phyloP scores from a whole-genome alignment of 2,797 vertebrate genomes.

The Taenioides sp. region DNA sequence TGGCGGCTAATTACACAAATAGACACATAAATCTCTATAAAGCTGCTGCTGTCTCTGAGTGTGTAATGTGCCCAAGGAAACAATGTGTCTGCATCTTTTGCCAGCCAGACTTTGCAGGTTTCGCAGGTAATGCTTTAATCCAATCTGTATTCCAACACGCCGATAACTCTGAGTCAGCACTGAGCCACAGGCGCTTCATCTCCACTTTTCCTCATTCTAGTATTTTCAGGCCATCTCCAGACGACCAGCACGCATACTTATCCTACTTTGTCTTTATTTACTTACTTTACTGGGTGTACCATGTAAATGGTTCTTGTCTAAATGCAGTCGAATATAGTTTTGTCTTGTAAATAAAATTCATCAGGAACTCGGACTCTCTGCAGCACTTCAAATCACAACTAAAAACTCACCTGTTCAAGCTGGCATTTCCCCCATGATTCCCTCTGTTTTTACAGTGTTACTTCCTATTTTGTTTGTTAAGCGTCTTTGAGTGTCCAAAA shows the following conservation, averaged over 20 bases:
- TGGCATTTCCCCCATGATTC: too few relatives aligned
- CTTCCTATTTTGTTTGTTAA: too few relatives aligned
- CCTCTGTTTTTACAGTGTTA: too few relatives aligned
- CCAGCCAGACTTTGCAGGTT: slow-evolving; percentile 51
- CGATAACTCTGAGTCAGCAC: slow-evolving; percentile 60
- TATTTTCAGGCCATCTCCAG: slow-evolving; percentile 14
- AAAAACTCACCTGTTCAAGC: too few relatives aligned
- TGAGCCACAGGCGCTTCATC: slow-evolving; percentile 33
- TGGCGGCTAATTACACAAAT: slow-evolving; percentile 48
- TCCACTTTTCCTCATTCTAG: slow-evolving; percentile 16
- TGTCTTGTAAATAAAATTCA: neutral
- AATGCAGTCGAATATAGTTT: neutral
- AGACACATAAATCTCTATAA: slow-evolving; percentile 53
- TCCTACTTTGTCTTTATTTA: slow-evolving; percentile 16
- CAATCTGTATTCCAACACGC: slow-evolving; percentile 44
- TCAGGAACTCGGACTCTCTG: too few relatives aligned
- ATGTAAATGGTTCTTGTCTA: neutral
- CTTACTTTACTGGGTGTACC: slow-evolving; percentile 3
- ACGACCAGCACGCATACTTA: slow-evolving; percentile 3
- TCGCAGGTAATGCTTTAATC: slow-evolving; percentile 61
- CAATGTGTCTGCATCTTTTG: slow-evolving; percentile 12
- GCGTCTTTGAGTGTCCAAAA: too few relatives aligned
- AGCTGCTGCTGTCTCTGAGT: slow-evolving; percentile 19
- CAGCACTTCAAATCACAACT: too few relatives aligned
- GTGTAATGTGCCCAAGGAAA: slow-evolving; percentile 10